These are phyloP conservation scores for Pachypeltis micranthus DNA, from an alignment of 1,140 invertebrate species.

Conservation along the genomic window DNA sequence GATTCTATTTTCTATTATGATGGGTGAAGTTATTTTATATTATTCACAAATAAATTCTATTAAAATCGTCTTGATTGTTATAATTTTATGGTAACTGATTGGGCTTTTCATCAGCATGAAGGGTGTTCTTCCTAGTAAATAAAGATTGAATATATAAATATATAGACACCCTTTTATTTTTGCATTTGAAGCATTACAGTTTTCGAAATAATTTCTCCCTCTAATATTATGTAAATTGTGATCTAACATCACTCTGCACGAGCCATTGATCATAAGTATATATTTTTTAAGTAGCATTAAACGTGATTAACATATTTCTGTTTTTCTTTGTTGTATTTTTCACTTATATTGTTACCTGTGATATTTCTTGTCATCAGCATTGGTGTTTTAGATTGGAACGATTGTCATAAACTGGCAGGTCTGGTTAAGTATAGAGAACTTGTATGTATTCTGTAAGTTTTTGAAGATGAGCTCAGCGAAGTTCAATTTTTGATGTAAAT, in stretches of 20 bases:
- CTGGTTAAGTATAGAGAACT: too few species aligned
- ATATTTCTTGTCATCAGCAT: constrained; percentile 3
- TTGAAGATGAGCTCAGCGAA: too few species aligned
- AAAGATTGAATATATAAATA: neutral
- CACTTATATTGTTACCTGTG: neutral
- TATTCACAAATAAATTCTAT: neutral
- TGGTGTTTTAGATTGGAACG: too few species aligned
- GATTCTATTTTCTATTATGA: neutral
- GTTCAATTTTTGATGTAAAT: too few species aligned
- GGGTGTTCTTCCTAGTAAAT: neutral
- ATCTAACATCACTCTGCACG: neutral
- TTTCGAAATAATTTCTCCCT: neutral
- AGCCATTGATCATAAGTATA: neutral
- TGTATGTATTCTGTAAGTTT: too few species aligned
- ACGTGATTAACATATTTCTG: neutral
- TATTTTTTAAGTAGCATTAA: neutral
- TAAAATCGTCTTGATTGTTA: neutral
- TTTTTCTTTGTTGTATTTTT: neutral
- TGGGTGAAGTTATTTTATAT: neutral
- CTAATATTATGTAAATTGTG: neutral
- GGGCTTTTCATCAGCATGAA: neutral
- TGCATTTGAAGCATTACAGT: neutral
- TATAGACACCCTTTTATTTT: neutral
- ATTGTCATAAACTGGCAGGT: too few species aligned
- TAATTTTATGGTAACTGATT: neutral